Evolutionary conservation across 2,797 vertebrate species (phyloP).

Genomic region (Hydrophis major): DNA sequence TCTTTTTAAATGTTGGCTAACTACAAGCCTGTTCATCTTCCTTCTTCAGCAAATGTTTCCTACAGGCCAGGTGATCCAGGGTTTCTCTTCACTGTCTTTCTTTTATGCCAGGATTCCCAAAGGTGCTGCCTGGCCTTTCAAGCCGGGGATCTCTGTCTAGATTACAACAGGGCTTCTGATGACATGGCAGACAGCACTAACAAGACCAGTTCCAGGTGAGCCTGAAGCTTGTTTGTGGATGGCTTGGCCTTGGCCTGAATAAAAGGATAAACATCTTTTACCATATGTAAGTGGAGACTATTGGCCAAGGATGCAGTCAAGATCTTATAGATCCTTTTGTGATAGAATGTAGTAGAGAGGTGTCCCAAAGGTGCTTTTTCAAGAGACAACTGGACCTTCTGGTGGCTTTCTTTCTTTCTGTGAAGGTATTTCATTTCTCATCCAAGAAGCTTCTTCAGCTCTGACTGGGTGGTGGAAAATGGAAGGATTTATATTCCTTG

Average conservation of each 20-base stretch:
- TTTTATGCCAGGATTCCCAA: slow-evolving; percentile 34
- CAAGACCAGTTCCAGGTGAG: slow-evolving; percentile 82
- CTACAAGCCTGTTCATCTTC: not conserved
- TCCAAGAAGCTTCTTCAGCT: no score
- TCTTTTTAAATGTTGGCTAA: not conserved
- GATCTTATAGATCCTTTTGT: not conserved
- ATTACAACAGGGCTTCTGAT: slow-evolving; percentile 82
- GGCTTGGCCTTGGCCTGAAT: not conserved
- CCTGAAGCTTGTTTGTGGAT: not conserved
- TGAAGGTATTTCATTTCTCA: no score
- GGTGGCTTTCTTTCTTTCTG: no score
- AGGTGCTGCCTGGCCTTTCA: slow-evolving; percentile 35
- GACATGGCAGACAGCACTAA: slow-evolving; percentile 75
- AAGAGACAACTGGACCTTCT: no score
- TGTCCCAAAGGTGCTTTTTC: no score
- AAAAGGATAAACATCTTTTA: not conserved
- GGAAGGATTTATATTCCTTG: no score
- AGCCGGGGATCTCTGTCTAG: slow-evolving; percentile 66
- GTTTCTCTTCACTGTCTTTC: not conserved
- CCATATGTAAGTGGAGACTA: not conserved
- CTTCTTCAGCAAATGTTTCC: not conserved
- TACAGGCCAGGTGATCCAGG: not conserved
- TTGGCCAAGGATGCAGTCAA: not conserved
- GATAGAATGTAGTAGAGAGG: not conserved
- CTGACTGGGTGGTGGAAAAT: no score